phyloP scores from a whole-genome alignment of 2,797 vertebrate genomes.

The Clarias laeviceps region DNA sequence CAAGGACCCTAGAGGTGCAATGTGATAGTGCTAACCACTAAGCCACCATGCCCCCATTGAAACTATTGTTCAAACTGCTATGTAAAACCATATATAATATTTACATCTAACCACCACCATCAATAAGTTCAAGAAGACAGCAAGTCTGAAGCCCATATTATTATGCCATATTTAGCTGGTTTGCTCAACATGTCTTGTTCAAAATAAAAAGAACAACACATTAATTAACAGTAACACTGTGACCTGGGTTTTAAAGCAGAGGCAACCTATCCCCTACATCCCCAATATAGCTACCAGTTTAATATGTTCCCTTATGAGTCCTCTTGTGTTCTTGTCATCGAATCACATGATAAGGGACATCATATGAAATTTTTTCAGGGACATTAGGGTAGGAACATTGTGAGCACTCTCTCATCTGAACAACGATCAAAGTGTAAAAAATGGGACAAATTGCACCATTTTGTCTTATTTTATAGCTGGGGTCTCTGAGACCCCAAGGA shows the following conservation, averaged over 20 bases:
- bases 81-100: neutral
- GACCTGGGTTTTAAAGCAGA: no score
- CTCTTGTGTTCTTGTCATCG: neutral
- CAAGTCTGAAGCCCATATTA: neutral
- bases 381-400: neutral
- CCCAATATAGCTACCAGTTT: neutral
- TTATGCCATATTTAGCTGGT: neutral
- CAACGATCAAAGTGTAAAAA: neutral
- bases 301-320: neutral
- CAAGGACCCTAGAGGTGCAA: no score
- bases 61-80: neutral
- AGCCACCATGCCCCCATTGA: neutral
- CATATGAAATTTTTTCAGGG: neutral
- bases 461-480: neutral
- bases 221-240: neutral
- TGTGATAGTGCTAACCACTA: no score
- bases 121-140: neutral
- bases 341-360: neutral
- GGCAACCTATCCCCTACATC: neutral
- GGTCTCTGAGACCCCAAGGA: neutral
- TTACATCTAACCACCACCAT: neutral
- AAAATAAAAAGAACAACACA: neutral
- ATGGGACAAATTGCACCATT: neutral
- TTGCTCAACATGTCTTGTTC: neutral
- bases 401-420: neutral